phyloP scores from a whole-genome alignment of 2,113 vertebrate genomes.

The Chaetura pelagica region DNA sequence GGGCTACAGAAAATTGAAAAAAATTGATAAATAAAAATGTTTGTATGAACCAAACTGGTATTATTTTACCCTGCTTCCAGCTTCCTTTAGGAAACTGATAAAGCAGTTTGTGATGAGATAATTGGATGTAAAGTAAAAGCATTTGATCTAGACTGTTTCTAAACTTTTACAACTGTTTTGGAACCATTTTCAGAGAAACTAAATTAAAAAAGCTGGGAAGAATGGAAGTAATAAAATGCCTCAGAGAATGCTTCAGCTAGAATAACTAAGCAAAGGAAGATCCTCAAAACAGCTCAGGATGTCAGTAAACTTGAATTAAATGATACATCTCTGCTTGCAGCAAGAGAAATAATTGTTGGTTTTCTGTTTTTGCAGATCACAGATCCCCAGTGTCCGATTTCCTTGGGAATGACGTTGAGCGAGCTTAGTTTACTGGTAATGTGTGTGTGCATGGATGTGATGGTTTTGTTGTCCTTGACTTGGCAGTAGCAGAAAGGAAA shows the following conservation, averaged over 20 bases:
- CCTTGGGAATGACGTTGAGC: conserved; percentile 89
- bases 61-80: background rate
- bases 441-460: background rate
- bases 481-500: background rate
- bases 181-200: background rate
- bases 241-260: background rate
- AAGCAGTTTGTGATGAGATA: background rate
- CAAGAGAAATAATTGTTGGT: background rate
- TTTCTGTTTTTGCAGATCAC: conserved; percentile 80
- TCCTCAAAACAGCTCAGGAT: background rate
- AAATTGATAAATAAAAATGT: background rate
- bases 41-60: background rate
- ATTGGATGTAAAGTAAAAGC: background rate
- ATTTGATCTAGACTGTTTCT: background rate
- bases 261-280: background rate
- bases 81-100: background rate
- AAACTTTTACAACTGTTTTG: background rate
- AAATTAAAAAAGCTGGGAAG: background rate
- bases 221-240: background rate
- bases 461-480: background rate
- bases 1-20: background rate
- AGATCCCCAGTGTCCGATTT: conserved; percentile 85
- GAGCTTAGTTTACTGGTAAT: conserved; percentile 94
- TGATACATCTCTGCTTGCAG: background rate
- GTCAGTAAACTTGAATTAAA: background rate